A percentile compares a stretch with the other conserved stretches of the same genome.
Evolutionary conservation across 1,140 invertebrate genomes (phyloP).

Genomic region (Eurosta solidaginis): DNA sequence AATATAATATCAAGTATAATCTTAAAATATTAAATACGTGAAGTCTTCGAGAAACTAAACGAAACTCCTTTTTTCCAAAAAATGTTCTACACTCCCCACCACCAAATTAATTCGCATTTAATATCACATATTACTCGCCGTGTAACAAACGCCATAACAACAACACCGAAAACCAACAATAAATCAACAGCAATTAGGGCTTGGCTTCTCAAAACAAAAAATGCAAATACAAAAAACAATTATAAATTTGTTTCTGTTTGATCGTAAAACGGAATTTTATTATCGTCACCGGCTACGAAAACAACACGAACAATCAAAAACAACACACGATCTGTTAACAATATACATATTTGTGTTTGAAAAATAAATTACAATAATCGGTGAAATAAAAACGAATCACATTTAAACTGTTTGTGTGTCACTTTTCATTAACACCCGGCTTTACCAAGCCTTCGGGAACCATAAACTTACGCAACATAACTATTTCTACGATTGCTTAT

Average conservation of each 20-base stretch:
- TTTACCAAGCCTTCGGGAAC: constrained; percentile 5
- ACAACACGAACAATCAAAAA: constrained; percentile 11
- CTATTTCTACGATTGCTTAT: background rate
- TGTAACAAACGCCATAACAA: background rate
- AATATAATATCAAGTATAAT: background rate
- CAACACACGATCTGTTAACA: background rate
- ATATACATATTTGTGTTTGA: background rate
- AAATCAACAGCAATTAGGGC: constrained; percentile 3
- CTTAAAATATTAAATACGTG: background rate
- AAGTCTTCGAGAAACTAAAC: background rate
- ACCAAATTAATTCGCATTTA: background rate
- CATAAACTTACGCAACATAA: background rate
- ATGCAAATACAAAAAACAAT: constrained; percentile 39
- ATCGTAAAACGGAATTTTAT: constrained; percentile 60
- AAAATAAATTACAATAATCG: background rate
- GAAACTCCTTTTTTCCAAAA: background rate
- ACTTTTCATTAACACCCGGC: background rate
- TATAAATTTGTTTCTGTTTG: constrained; percentile 59
- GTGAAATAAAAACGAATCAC: constrained; percentile 5
- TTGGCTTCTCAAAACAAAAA: constrained; percentile 27
- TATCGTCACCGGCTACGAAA: constrained; percentile 56
- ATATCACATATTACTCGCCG: background rate
- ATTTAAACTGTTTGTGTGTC: background rate
- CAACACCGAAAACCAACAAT: background rate
- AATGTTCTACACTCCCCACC: background rate